Evolutionary conservation across 1,140 invertebrate species (phyloP).

Genomic region (Bacillus rossius): DNA sequence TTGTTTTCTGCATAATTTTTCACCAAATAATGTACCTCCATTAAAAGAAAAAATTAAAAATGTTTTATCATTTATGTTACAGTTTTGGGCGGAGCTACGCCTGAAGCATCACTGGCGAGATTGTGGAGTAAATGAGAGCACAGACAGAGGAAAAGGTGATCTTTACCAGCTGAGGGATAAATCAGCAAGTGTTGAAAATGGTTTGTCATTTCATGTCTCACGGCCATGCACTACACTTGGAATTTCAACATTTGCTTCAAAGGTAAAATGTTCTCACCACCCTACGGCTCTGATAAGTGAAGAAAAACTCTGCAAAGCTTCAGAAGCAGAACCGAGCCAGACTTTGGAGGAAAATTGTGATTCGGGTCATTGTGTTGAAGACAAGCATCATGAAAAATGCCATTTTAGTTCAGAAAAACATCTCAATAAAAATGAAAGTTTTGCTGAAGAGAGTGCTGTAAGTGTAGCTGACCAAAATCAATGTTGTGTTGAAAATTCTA

Average conservation of each 20-base stretch:
- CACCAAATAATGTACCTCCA: no score
- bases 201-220: conserved; percentile 45
- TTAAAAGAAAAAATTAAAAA: no score
- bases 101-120: conserved; percentile 27
- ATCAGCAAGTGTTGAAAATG: conserved; percentile 63
- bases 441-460: no score
- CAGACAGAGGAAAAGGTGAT: conserved; percentile 13
- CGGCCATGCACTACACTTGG: conserved; percentile 50
- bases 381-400: no score
- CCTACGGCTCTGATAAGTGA: background rate
- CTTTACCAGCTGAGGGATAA: conserved; percentile 50
- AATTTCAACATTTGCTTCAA: no score
- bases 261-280: conserved; percentile 26
- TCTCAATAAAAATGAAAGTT: no score
- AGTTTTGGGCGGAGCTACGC: conserved; percentile 56
- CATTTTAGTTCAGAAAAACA: no score
- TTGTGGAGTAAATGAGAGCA: background rate
- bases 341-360: background rate
- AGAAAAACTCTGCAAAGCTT: background rate
- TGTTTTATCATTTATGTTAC: no score
- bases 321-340: background rate
- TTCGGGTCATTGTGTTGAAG: no score
- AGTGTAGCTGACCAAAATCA: no score
- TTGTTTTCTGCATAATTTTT: no score
- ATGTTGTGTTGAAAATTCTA: no score